Base-by-base conservation (phyloP, 2,797 vertebrate genomes). In the Lagodon rhomboides region DNA sequence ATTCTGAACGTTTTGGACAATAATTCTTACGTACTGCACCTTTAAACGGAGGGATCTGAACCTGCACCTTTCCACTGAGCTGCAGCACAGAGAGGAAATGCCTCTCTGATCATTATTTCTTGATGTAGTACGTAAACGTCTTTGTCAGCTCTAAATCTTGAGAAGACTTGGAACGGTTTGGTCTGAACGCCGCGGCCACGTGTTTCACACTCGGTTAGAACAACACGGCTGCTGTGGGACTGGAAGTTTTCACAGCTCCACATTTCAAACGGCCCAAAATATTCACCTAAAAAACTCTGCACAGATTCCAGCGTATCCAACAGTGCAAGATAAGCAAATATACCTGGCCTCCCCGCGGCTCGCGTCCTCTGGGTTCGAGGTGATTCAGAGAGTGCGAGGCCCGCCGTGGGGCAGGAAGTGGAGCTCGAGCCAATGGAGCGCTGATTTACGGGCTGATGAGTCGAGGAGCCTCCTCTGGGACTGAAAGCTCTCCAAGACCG, bases 361-460 rank as follows among this genome's bases (percentile, higher is more conserved):
- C 46, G 0, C 3, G 1, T n/a, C 62, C 77, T 67, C 65, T 0
- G 59, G 73, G 75, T 49, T 46, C 7, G 12, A 41, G 41, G 74
- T 66, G 80, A 83, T 73, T 83, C 74, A 68, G 75, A 75, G 77
- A 70, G 78, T 60, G 71, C 11, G 72, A 72, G 83, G 78, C 83
- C 80, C 16, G 5, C 58, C 4, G 12, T 15, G 74, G 75, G 83
- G 60, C 75, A 82, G 69, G 85, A 83, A 75, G 84, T 62, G 68
- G 25, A 34, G 34, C 67, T 49, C 0, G 63, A 68, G 77, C 82
- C 80, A 74, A 68, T 18, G 58, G 41, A 70, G 59, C 1, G 11
- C 75, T 91, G 90, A 89, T 90, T 92, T 92, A 91, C 79, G 75
- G 83, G 73, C 87, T 83, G 90, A 91, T 80, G 86, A 85, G 78